A percentile compares a stretch with the other conserved stretches of the same genome.
Conservation (phyloP, 2,888 invertebrate species). For the Syrista parreyssii region DNA sequence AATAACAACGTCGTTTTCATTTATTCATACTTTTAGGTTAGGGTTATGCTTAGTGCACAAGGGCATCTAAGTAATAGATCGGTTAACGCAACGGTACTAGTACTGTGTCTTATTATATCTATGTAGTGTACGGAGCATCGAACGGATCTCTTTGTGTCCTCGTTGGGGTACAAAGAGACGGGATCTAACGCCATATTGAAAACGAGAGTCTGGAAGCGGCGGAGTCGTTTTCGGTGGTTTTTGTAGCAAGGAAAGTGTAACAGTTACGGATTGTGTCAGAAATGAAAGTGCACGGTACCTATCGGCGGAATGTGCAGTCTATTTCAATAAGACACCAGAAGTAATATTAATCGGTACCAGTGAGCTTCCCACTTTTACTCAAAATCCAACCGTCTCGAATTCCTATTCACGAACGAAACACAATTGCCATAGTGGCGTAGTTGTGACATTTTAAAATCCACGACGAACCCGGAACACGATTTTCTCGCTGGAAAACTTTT, state of each 20-base stretch:
- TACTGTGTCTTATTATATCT: background rate
- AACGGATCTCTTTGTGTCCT: background rate
- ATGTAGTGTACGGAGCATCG: background rate
- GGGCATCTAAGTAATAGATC: background rate
- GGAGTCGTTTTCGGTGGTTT: background rate
- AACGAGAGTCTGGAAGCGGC: slow-evolving; percentile 32
- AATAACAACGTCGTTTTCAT: background rate
- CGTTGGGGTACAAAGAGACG: background rate
- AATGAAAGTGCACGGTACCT: slow-evolving; percentile 55
- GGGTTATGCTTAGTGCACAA: background rate
- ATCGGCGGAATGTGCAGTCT: slow-evolving; percentile 1
- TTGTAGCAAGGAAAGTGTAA: slow-evolving; percentile 55
- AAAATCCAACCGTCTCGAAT: background rate
- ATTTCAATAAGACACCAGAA: background rate
- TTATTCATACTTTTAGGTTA: background rate
- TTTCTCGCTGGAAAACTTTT: background rate
- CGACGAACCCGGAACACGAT: background rate
- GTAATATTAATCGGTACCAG: background rate
- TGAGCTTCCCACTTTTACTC: background rate
- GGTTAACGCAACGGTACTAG: background rate
- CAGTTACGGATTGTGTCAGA: slow-evolving; percentile 54
- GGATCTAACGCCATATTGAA: slow-evolving; percentile 30
- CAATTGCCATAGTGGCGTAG: background rate
- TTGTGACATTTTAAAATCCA: background rate
- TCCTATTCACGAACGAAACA: background rate